Percentiles rank a stretch among this genome's conserved stretches.
These are phyloP conservation scores for Sylvietta virens DNA, from an alignment of 2,113 vertebrate genomes.

Conservation along the genomic window DNA sequence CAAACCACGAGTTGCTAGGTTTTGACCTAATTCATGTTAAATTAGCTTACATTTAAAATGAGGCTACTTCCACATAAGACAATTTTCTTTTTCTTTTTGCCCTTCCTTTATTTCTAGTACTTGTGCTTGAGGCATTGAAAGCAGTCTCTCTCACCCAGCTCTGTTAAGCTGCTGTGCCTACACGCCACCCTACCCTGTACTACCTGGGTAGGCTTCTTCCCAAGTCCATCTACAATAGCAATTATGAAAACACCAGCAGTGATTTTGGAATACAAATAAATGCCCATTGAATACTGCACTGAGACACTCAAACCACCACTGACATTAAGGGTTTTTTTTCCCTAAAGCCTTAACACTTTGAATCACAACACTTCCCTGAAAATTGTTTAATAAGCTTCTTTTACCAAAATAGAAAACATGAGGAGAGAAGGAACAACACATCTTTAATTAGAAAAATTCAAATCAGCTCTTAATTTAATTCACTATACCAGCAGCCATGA, in stretches of 20 bases:
- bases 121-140: not conserved
- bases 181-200: not conserved
- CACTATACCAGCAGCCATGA: constrained; percentile 62
- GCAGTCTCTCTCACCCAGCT: not conserved
- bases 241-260: not conserved
- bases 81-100: not conserved
- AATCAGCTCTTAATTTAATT: constrained; percentile 77
- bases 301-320: not conserved
- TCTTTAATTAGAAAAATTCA: constrained; percentile 77
- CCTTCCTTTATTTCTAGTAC: not conserved
- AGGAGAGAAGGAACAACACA: constrained; percentile 51
- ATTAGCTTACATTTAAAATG: not conserved
- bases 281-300: not conserved
- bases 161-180: not conserved
- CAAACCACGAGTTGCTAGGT: not conserved
- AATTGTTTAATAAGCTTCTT: constrained; percentile 39
- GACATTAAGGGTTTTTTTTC: not conserved
- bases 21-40: not conserved
- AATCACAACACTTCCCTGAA: not conserved
- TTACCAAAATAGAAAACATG: constrained; percentile 11
- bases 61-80: not conserved
- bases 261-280: not conserved
- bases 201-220: not conserved
- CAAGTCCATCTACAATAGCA: not conserved
- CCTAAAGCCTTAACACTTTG: not conserved